Conservation (phyloP, 2,888 invertebrate genomes). For the Candidula unifasciata region DNA sequence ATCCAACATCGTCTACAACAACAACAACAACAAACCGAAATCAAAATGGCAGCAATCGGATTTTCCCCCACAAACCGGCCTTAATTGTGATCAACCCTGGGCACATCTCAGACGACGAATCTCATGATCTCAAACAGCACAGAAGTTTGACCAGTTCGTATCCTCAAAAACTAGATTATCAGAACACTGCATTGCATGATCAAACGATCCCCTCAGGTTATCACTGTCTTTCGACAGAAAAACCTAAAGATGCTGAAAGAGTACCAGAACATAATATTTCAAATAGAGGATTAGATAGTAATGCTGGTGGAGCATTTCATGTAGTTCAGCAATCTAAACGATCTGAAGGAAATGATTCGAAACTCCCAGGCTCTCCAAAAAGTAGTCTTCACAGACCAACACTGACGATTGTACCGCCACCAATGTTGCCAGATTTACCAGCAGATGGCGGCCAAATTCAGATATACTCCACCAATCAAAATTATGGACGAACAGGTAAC, state of each 20-base stretch:
- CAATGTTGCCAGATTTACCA: not conserved
- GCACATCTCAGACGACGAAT: not conserved
- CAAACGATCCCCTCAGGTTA: too few species aligned
- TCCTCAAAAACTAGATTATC: not conserved
- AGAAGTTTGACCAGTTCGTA: not conserved
- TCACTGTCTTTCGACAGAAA: too few species aligned
- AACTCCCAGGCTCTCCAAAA: not conserved
- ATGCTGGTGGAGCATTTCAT: not conserved
- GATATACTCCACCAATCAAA: not conserved
- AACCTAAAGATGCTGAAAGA: too few species aligned
- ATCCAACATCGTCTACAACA: not conserved
- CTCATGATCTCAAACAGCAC: not conserved
- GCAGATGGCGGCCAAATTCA: not conserved
- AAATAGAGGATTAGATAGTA: not conserved
- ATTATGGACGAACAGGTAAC: not conserved
- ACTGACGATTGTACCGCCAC: conserved; percentile 21
- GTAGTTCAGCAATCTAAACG: not conserved
- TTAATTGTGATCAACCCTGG: not conserved
- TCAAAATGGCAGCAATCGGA: not conserved
- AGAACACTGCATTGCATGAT: too few species aligned
- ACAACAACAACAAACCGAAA: not conserved
- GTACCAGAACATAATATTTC: too few species aligned
- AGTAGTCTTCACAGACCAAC: not conserved
- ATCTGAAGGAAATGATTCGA: not conserved
- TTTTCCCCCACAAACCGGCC: not conserved